phyloP scores from a whole-genome alignment of 2,113 vertebrate genomes.

The Puffinus mauretanicus region DNA sequence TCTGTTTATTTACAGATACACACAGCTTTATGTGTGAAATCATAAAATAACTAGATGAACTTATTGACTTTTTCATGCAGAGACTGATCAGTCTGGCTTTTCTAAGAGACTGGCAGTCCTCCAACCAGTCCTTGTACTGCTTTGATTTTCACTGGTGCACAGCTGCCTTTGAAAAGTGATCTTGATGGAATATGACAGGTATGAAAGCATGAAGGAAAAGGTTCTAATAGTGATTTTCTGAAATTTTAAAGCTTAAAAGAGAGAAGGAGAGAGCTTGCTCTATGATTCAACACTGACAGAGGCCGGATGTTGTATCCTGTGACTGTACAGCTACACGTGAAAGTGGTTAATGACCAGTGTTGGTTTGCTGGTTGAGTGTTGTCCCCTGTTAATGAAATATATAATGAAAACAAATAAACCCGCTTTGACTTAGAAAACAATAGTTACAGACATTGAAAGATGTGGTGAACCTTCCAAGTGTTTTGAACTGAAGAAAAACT shows the following conservation, averaged over 20 bases:
- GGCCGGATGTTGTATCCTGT: neutral
- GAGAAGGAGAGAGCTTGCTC: neutral
- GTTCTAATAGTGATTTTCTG: neutral
- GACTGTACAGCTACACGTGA: neutral
- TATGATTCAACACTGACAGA: neutral
- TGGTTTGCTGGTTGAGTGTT: neutral
- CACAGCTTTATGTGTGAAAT: neutral
- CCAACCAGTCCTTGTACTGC: neutral
- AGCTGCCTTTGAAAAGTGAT: neutral
- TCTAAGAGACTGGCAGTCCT: neutral
- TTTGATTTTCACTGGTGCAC: slow-evolving; percentile 11
- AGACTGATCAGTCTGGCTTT: neutral
- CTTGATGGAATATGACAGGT: slow-evolving; percentile 34
- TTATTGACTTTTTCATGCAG: neutral
- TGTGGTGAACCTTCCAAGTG: neutral
- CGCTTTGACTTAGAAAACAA: neutral
- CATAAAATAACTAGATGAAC: neutral
- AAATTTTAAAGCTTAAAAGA: slow-evolving; percentile 20
- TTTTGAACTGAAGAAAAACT: neutral
- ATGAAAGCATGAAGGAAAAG: slow-evolving; percentile 6
- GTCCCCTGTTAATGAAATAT: neutral
- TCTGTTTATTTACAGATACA: neutral
- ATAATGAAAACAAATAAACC: neutral
- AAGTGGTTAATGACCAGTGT: neutral
- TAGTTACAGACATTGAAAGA: neutral